Conservation (phyloP, 2,888 invertebrate genomes). For the Epistrophe eligans region DNA sequence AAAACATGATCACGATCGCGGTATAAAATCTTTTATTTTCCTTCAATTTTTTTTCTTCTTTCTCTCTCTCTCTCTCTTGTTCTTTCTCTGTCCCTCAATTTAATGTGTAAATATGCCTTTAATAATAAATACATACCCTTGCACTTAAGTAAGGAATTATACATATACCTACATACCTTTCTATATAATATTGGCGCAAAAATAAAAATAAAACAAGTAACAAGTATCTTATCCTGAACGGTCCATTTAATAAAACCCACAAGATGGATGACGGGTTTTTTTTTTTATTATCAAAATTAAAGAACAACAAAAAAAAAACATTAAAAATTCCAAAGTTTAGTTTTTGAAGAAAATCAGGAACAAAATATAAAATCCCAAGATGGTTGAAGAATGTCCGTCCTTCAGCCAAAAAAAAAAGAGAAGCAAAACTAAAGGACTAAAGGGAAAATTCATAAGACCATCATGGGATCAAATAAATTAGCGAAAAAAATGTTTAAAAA, state of each 20-base stretch:
- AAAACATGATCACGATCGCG: slow-evolving; percentile 59
- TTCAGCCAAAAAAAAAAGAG: slow-evolving; percentile 1
- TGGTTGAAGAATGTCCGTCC: slow-evolving; percentile 40
- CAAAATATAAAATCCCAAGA: slow-evolving; percentile 34
- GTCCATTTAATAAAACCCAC: slow-evolving; percentile 34
- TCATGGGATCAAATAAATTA: slow-evolving; percentile 60
- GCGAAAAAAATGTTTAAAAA: slow-evolving; percentile 56
- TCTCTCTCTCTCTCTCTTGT: background rate
- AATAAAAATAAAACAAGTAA: slow-evolving; percentile 19
- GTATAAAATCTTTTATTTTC: slow-evolving; percentile 29
- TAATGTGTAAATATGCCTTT: slow-evolving; percentile 53
- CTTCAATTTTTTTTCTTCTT: slow-evolving; percentile 4
- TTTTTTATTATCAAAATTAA: slow-evolving; percentile 24
- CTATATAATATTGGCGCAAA: slow-evolving; percentile 8
- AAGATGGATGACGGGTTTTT: slow-evolving; percentile 38
- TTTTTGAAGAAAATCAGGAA: slow-evolving; percentile 40
- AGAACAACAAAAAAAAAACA: slow-evolving; percentile 15
- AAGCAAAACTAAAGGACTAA: background rate
- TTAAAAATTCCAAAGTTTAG: slow-evolving; percentile 45
- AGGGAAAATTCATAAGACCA: slow-evolving; percentile 46
- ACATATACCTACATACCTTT: background rate
- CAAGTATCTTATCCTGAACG: slow-evolving; percentile 15
- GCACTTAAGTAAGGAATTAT: slow-evolving; percentile 51
- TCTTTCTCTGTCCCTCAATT: background rate
- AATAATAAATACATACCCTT: slow-evolving; percentile 55